phyloP scores from a whole-genome alignment of 1,140 invertebrate genomes.

The Andrena cerasifolii region DNA sequence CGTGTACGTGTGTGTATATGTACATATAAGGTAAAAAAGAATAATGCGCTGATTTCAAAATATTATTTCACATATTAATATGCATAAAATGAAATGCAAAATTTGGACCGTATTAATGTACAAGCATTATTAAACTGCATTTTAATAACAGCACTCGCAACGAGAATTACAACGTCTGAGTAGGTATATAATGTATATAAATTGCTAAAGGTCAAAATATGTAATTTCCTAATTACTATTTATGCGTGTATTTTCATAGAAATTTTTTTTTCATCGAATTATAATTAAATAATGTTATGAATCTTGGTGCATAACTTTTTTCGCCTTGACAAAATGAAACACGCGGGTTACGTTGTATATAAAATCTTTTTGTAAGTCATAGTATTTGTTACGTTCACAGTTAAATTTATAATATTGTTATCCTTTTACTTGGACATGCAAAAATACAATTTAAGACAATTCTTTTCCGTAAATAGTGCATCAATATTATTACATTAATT shows the following conservation, averaged over 20 bases:
- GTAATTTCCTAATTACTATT: not conserved
- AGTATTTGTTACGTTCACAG: conserved; percentile 7
- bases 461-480: not conserved
- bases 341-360: conserved; percentile 19
- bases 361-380: conserved; percentile 22
- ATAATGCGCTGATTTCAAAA: not conserved
- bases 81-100: not conserved
- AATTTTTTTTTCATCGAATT: not conserved
- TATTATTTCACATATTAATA: conserved; percentile 16
- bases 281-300: conserved; percentile 4
- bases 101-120: not conserved
- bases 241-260: not conserved
- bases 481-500: no score
- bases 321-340: not conserved
- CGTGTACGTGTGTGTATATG: conserved; percentile 12
- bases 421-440: not conserved
- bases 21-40: conserved; percentile 18
- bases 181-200: not conserved
- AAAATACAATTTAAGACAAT: not conserved
- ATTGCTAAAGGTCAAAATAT: not conserved
- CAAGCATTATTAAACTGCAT: not conserved
- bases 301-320: not conserved
- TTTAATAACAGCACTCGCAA: no score
- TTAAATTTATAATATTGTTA: conserved; percentile 4
- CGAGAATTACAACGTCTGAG: no score